A percentile compares a stretch with the other conserved stretches of the same genome.
These are phyloP conservation scores for Merluccius polli DNA, from an alignment of 2,797 vertebrate species.

Conservation along the genomic window DNA sequence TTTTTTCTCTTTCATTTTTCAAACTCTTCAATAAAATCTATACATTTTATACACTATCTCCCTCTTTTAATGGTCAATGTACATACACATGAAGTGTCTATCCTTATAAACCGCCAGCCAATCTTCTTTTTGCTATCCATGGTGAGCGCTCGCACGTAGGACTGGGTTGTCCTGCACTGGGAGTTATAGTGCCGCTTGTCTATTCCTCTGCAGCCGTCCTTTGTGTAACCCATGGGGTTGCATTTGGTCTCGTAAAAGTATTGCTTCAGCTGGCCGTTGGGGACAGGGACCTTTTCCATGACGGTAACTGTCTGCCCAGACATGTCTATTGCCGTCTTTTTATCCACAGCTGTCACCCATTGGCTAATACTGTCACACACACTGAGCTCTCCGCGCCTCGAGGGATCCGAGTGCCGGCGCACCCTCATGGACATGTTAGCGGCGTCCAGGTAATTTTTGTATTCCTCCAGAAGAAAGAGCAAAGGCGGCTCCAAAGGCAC, in stretches of 20 bases:
- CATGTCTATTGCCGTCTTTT: conserved; percentile 99
- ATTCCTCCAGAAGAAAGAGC: conserved; percentile 99
- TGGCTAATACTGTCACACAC: conserved; percentile 99
- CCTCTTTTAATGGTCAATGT: conserved; percentile 99
- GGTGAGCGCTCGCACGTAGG: conserved; percentile 97
- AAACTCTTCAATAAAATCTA: conserved; percentile 99
- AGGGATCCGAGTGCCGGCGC: conserved; percentile 95
- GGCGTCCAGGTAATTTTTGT: conserved; percentile 99
- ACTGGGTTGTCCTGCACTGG: conserved; percentile 99
- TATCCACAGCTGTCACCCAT: conserved; percentile 98
- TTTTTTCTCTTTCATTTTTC: conserved; percentile 90
- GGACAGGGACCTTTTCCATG: conserved; percentile 96
- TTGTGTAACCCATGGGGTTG: conserved; percentile 98
- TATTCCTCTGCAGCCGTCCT: conserved; percentile 99
- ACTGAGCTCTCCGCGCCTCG: conserved; percentile 94
- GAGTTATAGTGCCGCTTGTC: conserved; percentile 99
- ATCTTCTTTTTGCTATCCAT: conserved; percentile 99
- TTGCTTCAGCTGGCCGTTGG: conserved; percentile 99
- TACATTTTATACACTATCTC: conserved; percentile 98
- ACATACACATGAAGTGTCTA: conserved; percentile 96
- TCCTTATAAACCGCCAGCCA: conserved; percentile 91
- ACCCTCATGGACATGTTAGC: conserved; percentile 99
- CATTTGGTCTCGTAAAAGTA: conserved; percentile 99
- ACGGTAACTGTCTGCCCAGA: conserved; percentile 96
- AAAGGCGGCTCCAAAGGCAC: conserved; percentile 99